Evolutionary conservation across 2,113 vertebrate genomes (phyloP).

Genomic region (Lamprologus lemairii): DNA sequence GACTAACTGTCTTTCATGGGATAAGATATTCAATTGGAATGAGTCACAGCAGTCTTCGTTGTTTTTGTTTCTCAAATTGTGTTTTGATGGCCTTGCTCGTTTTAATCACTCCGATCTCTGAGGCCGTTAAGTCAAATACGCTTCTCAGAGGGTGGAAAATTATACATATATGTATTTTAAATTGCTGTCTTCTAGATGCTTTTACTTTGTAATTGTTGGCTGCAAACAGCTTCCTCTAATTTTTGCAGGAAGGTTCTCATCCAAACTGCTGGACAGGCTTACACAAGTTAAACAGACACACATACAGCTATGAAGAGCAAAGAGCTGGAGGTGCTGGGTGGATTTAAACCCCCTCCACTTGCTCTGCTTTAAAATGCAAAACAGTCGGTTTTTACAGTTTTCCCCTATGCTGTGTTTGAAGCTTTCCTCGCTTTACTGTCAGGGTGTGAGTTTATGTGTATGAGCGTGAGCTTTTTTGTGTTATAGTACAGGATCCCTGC

Average conservation of each 20-base stretch:
- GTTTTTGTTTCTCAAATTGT: constrained; percentile 4
- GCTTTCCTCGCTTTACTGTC: neutral
- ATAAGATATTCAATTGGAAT: neutral
- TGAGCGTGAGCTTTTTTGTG: neutral
- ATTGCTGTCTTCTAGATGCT: constrained; percentile 24
- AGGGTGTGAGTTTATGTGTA: neutral
- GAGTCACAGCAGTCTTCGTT: neutral
- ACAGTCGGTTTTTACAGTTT: neutral
- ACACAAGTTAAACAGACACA: constrained; percentile 20
- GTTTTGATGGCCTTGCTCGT: neutral
- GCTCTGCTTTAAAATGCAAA: neutral
- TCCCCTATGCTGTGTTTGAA: neutral
- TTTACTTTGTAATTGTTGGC: constrained; percentile 47
- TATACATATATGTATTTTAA: constrained; percentile 26
- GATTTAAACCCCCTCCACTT: neutral
- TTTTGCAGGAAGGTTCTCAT: constrained; percentile 9
- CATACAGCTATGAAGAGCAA: neutral
- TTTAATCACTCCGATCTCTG: neutral
- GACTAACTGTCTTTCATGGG: neutral
- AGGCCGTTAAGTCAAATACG: neutral
- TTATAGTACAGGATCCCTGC: constrained; percentile 80
- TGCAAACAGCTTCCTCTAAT: constrained; percentile 34
- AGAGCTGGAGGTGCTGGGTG: neutral
- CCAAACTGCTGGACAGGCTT: constrained; percentile 17
- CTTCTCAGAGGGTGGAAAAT: neutral